phyloP scores from a whole-genome alignment of 2,888 invertebrate species.

The Tiliacea citrago region DNA sequence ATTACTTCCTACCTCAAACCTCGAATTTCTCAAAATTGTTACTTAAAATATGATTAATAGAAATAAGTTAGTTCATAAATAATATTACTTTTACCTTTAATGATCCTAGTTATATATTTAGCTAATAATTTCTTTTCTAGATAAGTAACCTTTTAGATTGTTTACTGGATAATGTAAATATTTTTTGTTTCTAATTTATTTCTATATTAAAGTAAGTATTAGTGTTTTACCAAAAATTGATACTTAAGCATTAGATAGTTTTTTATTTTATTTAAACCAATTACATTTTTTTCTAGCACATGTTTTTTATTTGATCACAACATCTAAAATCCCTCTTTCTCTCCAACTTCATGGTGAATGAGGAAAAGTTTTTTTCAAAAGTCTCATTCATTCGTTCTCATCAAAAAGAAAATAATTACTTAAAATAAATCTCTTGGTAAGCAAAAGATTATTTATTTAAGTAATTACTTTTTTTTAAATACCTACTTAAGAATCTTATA shows the following conservation, averaged over 20 bases:
- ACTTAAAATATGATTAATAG: constrained; percentile 8
- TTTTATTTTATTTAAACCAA: constrained; percentile 40
- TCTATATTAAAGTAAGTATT: constrained; percentile 34
- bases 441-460: too few relatives aligned
- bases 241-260: constrained; percentile 35
- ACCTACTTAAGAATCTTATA: too few relatives aligned
- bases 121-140: constrained; percentile 8
- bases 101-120: constrained; percentile 26
- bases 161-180: constrained; percentile 58
- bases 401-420: too few relatives aligned
- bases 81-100: constrained; percentile 20
- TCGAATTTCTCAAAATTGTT: constrained; percentile 21
- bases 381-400: too few relatives aligned
- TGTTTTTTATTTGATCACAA: constrained; percentile 31
- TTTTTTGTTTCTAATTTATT: constrained; percentile 62
- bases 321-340: not conserved
- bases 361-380: not conserved
- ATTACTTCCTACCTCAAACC: constrained; percentile 39
- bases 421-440: too few relatives aligned
- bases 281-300: constrained; percentile 38
- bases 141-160: constrained; percentile 28
- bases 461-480: not conserved
- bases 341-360: not conserved
- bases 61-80: constrained; percentile 15
- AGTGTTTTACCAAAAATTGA: constrained; percentile 38